Percentiles rank a stretch among this genome's conserved stretches.
phyloP scores from a whole-genome alignment of 2,888 invertebrate genomes.

The Cordylochernes scorpioides region DNA sequence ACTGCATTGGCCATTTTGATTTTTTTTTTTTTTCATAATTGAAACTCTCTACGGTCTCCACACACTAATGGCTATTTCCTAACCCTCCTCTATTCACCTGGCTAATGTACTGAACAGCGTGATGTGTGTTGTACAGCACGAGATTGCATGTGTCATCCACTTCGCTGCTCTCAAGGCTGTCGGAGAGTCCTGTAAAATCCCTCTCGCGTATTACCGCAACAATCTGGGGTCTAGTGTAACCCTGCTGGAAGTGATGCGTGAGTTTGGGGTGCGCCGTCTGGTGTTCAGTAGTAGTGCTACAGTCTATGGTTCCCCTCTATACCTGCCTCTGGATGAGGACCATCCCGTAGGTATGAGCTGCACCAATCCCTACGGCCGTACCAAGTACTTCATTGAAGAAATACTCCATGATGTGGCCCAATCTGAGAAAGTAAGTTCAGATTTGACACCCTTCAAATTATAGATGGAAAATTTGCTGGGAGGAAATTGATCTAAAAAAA shows the following conservation, averaged over 20 bases:
- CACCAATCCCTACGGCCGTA: conserved; percentile 74
- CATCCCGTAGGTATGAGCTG: conserved; percentile 49
- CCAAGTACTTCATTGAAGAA: conserved; percentile 79
- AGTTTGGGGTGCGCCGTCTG: conserved; percentile 40
- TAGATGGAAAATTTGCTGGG: too few species aligned
- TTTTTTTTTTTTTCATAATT: too few species aligned
- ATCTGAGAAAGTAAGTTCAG: conserved; percentile 38
- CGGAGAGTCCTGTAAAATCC: conserved; percentile 62
- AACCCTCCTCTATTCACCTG: background rate
- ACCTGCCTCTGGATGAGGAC: conserved; percentile 53
- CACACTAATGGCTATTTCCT: background rate
- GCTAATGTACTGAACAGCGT: background rate
- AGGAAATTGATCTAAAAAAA: too few species aligned
- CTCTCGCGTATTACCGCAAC: conserved; percentile 46
- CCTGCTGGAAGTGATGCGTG: conserved; percentile 56
- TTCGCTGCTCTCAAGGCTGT: conserved; percentile 86
- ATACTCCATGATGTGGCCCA: conserved; percentile 57
- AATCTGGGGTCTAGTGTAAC: conserved; percentile 63
- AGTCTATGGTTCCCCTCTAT: conserved; percentile 61
- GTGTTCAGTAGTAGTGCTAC: conserved; percentile 77
- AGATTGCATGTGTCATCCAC: conserved; percentile 62
- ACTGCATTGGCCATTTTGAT: too few species aligned
- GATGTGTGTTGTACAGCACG: conserved; percentile 33
- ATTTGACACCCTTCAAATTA: too few species aligned
- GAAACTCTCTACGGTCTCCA: too few species aligned